Evolutionary conservation across 1,140 invertebrate genomes (phyloP).

Genomic region (Calosoma granatense): DNA sequence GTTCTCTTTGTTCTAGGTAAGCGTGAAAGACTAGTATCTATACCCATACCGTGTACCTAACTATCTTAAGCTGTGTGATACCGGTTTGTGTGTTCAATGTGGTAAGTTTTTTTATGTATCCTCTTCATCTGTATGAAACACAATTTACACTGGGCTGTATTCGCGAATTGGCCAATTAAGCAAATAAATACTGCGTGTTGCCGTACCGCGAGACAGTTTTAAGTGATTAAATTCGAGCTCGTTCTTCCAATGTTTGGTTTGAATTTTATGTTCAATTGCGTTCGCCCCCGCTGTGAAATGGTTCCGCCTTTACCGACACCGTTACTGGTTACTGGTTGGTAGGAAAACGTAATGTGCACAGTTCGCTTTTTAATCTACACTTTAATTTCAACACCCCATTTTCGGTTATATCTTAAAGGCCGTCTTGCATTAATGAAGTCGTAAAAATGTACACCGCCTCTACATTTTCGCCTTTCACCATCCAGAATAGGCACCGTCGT

Average conservation of each 20-base stretch:
- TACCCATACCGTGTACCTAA: too few relatives aligned
- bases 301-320: constrained; percentile 16
- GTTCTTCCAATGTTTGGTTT: constrained; percentile 8
- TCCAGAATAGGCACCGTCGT: too few relatives aligned
- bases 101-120: neutral
- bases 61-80: neutral
- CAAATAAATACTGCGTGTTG: neutral
- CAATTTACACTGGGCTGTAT: neutral
- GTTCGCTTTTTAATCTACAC: constrained; percentile 28
- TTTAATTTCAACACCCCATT: constrained; percentile 32
- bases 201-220: neutral
- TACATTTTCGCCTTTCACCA: too few relatives aligned
- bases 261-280: constrained; percentile 30
- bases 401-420: constrained; percentile 26
- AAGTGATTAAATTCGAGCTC: constrained; percentile 1
- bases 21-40: too few relatives aligned
- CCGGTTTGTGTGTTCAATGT: neutral
- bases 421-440: constrained; percentile 27
- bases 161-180: neutral
- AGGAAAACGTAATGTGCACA: neutral
- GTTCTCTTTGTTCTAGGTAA: neutral
- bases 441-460: constrained; percentile 23
- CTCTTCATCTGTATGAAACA: neutral
- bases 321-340: constrained; percentile 4
- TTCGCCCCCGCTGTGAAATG: constrained; percentile 15